A percentile compares a stretch with the other conserved stretches of the same genome.
Conservation (phyloP, 2,797 vertebrate species). For the Philypnodon macrostomus region DNA sequence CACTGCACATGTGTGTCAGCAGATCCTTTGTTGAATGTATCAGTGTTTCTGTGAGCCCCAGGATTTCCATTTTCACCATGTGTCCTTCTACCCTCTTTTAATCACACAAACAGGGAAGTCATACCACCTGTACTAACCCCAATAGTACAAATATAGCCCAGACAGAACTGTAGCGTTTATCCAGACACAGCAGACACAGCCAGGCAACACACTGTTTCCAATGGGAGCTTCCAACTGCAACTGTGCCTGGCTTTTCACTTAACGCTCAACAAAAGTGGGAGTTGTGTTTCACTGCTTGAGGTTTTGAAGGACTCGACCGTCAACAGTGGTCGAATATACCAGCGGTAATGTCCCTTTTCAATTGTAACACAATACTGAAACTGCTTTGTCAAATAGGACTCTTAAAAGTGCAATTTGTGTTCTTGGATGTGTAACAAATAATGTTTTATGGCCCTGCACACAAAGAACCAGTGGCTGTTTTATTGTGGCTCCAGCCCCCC, state of each 20-base stretch:
- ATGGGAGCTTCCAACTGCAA: constrained; percentile 48
- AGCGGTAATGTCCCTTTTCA: constrained; percentile 13
- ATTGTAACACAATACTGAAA: constrained; percentile 11
- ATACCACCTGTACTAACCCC: constrained; percentile 24
- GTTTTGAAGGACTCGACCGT: constrained; percentile 12
- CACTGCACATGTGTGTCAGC: constrained; percentile 41
- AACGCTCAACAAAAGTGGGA: constrained; percentile 51
- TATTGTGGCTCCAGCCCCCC: too few species aligned
- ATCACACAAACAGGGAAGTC: constrained; percentile 32
- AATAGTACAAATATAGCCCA: constrained; percentile 26
- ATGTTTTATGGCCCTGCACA: constrained; percentile 10
- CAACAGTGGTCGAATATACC: constrained; percentile 38
- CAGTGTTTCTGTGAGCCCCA: constrained; percentile 27
- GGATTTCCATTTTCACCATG: constrained; percentile 35
- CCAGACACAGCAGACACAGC: constrained; percentile 60
- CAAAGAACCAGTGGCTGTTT: too few species aligned
- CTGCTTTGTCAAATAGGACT: neutral
- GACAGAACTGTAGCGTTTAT: constrained; percentile 69
- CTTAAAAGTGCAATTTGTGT: constrained; percentile 5
- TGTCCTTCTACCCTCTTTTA: constrained; percentile 15
- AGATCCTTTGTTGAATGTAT: constrained; percentile 33
- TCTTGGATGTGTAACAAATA: constrained; percentile 18
- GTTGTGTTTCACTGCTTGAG: constrained; percentile 25
- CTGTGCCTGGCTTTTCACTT: constrained; percentile 67
- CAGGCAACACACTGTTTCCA: constrained; percentile 70